Conservation (phyloP, 2,797 vertebrate genomes). For the Melanotaenia parkinsoni region DNA sequence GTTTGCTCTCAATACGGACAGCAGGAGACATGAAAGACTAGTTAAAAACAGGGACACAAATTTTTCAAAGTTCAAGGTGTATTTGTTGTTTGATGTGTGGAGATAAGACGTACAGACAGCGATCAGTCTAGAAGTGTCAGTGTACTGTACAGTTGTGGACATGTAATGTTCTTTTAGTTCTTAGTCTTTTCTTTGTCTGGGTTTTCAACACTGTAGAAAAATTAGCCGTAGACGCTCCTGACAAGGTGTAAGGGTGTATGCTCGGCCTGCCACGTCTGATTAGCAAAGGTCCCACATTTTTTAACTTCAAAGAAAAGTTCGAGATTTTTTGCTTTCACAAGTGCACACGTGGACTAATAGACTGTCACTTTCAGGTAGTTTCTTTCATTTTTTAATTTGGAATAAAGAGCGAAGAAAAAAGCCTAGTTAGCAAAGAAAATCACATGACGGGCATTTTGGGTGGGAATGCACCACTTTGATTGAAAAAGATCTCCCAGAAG, state of each 20-base stretch:
- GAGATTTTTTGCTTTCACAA: constrained; percentile 13
- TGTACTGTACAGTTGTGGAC: neutral
- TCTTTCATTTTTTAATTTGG: constrained; percentile 4
- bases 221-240: constrained; percentile 1
- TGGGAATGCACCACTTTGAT: neutral
- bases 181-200: constrained; percentile 23
- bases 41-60: constrained; percentile 24
- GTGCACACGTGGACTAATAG: neutral
- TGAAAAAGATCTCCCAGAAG: neutral
- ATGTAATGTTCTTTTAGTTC: constrained; percentile 3
- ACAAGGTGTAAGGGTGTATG: neutral
- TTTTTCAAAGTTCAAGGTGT: constrained; percentile 23
- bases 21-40: constrained; percentile 39
- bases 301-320: constrained; percentile 1
- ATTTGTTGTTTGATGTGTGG: constrained; percentile 37
- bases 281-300: constrained; percentile 24
- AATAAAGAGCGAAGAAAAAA: neutral
- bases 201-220: constrained; percentile 17
- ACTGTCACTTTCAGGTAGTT: neutral
- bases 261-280: constrained; percentile 40
- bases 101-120: constrained; percentile 48
- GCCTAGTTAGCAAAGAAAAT: neutral
- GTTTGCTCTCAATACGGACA: constrained; percentile 7
- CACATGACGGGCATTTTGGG: neutral
- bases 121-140: constrained; percentile 24